phyloP scores from a whole-genome alignment of 1,140 invertebrate species.

The Drosophila asahinai region DNA sequence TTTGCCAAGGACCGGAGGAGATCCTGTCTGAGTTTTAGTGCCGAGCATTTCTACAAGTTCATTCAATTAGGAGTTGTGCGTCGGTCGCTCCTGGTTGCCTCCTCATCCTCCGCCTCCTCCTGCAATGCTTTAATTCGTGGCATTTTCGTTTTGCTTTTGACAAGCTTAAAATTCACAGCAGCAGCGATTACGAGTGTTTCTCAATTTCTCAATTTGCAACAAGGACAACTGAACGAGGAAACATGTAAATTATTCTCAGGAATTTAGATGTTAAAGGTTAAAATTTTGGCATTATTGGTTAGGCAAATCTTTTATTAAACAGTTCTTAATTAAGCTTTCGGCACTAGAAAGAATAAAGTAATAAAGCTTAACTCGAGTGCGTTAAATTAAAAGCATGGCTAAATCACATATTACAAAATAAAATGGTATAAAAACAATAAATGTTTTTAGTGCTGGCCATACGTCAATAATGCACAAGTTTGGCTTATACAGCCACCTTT shows the following conservation, averaged over 20 bases:
- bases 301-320: too few relatives aligned
- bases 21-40: conserved; percentile 55
- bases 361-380: too few relatives aligned
- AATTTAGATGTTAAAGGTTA: background rate
- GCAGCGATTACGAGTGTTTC: conserved; percentile 13
- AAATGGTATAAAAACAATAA: background rate
- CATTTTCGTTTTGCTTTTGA: conserved; percentile 25
- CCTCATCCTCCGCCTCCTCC: too few relatives aligned
- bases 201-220: conserved; percentile 28
- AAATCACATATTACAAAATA: background rate
- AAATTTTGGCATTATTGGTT: background rate
- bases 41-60: conserved; percentile 75
- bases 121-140: conserved; percentile 22
- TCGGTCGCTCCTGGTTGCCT: conserved; percentile 7
- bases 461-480: too few relatives aligned
- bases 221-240: background rate
- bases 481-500: too few relatives aligned
- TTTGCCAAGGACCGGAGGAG: background rate
- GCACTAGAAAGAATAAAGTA: too few relatives aligned
- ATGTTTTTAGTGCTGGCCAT: too few relatives aligned
- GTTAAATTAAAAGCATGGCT: too few relatives aligned
- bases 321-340: too few relatives aligned
- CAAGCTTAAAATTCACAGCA: conserved; percentile 23
- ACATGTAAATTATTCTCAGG: background rate
- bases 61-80: conserved; percentile 73